Evolutionary conservation across 2,888 invertebrate genomes (phyloP).

Genomic region (Sarcophaga caerulescens): DNA sequence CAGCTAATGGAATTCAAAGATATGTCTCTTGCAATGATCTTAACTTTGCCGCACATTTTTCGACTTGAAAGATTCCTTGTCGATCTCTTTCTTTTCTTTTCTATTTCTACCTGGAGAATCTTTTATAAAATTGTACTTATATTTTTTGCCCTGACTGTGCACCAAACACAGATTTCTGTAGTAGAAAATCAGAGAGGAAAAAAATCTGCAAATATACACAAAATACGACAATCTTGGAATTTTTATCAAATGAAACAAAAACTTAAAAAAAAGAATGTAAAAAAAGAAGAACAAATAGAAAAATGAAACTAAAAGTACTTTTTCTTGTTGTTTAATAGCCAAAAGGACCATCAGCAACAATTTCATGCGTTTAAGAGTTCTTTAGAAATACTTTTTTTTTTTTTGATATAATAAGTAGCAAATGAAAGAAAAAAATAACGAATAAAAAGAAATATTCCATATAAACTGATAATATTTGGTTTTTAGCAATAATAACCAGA

Average conservation of each 20-base stretch:
- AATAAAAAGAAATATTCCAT: neutral
- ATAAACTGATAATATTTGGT: conserved; percentile 31
- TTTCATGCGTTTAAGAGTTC: conserved; percentile 22
- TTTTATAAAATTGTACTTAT: too few relatives aligned
- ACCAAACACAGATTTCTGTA: neutral
- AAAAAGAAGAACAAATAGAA: neutral
- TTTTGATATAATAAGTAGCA: neutral
- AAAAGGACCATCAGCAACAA: conserved; percentile 14
- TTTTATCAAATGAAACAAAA: conserved; percentile 48
- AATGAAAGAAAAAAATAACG: neutral
- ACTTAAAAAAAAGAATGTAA: neutral
- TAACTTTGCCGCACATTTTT: too few relatives aligned
- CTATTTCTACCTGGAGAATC: too few relatives aligned
- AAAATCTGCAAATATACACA: conserved; percentile 31
- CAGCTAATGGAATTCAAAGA: too few relatives aligned
- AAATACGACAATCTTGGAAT: conserved; percentile 46
- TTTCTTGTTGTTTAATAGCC: neutral
- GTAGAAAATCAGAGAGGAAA: neutral
- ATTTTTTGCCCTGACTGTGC: neutral
- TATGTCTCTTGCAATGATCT: too few relatives aligned
- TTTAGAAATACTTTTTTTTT: conserved; percentile 33
- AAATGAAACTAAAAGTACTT: conserved; percentile 53
- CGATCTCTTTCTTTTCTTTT: too few relatives aligned
- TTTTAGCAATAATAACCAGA: conserved; percentile 22
- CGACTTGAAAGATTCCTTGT: too few relatives aligned